Base-by-base conservation (phyloP, 2,797 vertebrate genomes). In the Chaenodraco wilsoni region DNA sequence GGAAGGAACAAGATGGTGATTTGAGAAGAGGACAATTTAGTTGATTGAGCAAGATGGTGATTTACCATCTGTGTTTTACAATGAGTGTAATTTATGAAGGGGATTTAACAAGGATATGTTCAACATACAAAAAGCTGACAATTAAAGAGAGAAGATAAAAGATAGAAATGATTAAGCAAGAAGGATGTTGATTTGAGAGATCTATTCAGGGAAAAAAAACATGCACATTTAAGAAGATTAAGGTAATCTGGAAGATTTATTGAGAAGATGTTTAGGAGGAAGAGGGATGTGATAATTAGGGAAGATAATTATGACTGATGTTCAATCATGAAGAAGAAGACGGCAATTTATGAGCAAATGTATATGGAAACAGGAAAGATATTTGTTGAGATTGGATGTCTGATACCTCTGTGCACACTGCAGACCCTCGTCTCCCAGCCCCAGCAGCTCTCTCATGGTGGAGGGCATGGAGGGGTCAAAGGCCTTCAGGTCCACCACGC, bases 391-490 rank as follows among this genome's bases (percentile, higher is more conserved):
- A 33, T 15, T 44, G 17, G 9, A 16, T 17, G 60, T 69, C n/a
- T 3, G 12, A 44, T 68, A 97, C 97, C 96, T 96, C 71, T 83
- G 93, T 3, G 96, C 97, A 44, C 84, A 84, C 15, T 95, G 91
- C 55, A 97, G 84, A 10, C 94, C 87, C 2, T 79, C 45, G 3
- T 94, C 94, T 54, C 96, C 97, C 59, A 89, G 86, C 84, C 97
- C 95, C 83, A 99, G 91, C 83, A 99, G 96, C 55, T 92, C 93
- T 9, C 87, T 90, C 95, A 96, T 93, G 0, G 93, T 96, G 17
- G 87, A 93, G 7, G 97, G 97, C 86, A 98, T 89, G 3, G 93
- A 89, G 2, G 95, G 81, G 69, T 98, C 96, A 5, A 95, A 98
- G 1, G 89, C 87, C 44, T 92, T 96, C 62, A 98, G 93, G 69